Evolutionary conservation across 2,888 invertebrate species (phyloP), one percentile per base, ranked within the genome.

Genomic region (Crepidodera aurea): DNA sequence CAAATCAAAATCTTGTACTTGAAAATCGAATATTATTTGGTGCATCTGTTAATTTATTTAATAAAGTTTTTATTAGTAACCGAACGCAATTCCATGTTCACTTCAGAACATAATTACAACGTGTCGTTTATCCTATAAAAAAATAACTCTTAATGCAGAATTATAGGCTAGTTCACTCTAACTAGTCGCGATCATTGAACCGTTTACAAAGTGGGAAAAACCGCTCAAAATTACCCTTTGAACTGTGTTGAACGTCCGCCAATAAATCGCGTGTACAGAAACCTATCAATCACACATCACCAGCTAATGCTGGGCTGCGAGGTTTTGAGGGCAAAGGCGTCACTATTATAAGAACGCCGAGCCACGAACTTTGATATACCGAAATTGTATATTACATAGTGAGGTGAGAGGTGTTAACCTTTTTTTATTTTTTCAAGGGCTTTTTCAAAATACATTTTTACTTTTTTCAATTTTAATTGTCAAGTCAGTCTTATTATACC

Each of bases 251-350:
- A 69, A 65, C 68, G 65, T 69, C 69, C 61, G 68, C 65, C 68
- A 68, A 70, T 70, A 70, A 69, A 70, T 69, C 70, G 69, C 68
- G 66, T 62, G 62, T 44, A 65, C 59, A 48, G 63, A 68, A 68
- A 70, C 67, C 70, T 70, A 70, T 70, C 70, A 69, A 70, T 70
- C 70, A 70, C 46, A 46, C 25, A 46, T 46, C 46, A 46, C 6
- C n/a, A 46, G 13, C 19, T 6, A 22, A n/a, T 8, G 22, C n/a
- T 46, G n/a, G 7, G 13, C 7, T 18, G 4, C 7, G 46, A 18
- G 7, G 19, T 3, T 46, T 37, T 13, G 6, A 2, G 25, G 5
- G 22, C n/a, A 46, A 22, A n/a, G 12, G 10, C 8, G 27, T 22
- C 19, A 46, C 7, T 39, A 15, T 39, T 15, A 16, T 39, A 39